Base-by-base conservation (phyloP, 2,113 vertebrate species). In the Rhadina sibilatrix region DNA sequence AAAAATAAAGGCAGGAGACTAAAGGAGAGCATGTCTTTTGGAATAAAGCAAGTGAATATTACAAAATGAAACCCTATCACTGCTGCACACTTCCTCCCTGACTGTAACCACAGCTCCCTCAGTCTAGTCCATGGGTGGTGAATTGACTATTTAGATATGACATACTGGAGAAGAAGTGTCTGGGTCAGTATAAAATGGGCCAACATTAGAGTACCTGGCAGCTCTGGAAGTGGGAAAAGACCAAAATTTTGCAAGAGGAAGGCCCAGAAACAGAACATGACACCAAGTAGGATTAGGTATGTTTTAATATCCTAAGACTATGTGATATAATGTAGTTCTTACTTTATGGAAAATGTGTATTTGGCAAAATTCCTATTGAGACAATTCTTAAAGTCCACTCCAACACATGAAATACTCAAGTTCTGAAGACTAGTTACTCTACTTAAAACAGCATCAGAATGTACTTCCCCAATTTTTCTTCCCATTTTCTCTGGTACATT, bases 371-470 rank as follows among this genome's bases (percentile, higher is more conserved):
- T 94, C 24, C 17, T 61, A 44, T 59, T 46, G 35, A 20, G 31
- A 50, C 17, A 72, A 30, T 37, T 84, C 87, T 44, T 80, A 38
- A 85, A 30, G 31, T 91, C 33, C 27, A 12, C 7, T 56, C 53
- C 60, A 79, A 49, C 5, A 23, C 0, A 3, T 42, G n/a, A 89
- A 84, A 68, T 25, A 87, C 49, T 44, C 18, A 68, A 40, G 44
- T 44, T 89, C 52, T 87, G 63, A 74, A 89, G 47, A 66, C 30
- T 28, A 47, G 44, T 56, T 56, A 64, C 6, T 78, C 6, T 63
- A 14, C 44, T 83, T 78, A 49, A 86, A 95, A 87, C 44, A 74
- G 22, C 76, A 70, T 46, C 54, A 68, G 60, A 81, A 95, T 52
- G 27, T 40, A 78, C 23, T 92, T 87, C 17, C 63, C 13, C 64